Conservation (phyloP, 2,797 vertebrate species). For the Anguilla pacifica region DNA sequence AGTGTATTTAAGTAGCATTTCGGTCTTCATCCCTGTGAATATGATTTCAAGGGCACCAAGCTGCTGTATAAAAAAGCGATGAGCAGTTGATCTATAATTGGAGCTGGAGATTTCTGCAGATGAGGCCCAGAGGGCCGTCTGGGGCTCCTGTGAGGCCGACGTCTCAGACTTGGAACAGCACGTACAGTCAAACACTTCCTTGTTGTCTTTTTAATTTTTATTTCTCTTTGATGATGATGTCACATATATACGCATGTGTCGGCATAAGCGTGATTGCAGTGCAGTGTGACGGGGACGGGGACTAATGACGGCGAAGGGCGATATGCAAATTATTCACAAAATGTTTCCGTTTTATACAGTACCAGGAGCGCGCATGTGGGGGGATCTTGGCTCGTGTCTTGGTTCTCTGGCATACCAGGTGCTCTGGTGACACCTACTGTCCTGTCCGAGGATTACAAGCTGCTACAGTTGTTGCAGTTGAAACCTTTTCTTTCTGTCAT, state of each 20-base stretch:
- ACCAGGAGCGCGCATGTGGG: not conserved
- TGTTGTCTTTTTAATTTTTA: too few species aligned
- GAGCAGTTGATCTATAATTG: not conserved
- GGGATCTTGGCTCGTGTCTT: not conserved
- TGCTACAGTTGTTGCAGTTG: not conserved
- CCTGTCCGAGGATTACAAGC: not conserved
- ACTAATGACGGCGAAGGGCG: not conserved
- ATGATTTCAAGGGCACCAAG: not conserved
- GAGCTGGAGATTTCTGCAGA: constrained; percentile 70
- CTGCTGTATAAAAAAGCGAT: not conserved
- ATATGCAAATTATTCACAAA: not conserved
- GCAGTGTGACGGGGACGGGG: not conserved
- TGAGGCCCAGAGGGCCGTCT: not conserved
- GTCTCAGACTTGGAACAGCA: not conserved
- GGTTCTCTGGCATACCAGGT: not conserved
- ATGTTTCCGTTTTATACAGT: not conserved
- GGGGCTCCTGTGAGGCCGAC: constrained; percentile 39
- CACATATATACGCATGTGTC: not conserved
- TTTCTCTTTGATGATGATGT: not conserved
- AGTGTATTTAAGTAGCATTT: not conserved
- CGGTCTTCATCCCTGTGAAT: not conserved
- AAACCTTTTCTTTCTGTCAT: not conserved
- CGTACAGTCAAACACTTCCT: too few species aligned
- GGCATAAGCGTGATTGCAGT: not conserved
- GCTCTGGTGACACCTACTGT: not conserved